Base-by-base conservation (phyloP, 2,113 vertebrate species). In the Pachyramphus minor region DNA sequence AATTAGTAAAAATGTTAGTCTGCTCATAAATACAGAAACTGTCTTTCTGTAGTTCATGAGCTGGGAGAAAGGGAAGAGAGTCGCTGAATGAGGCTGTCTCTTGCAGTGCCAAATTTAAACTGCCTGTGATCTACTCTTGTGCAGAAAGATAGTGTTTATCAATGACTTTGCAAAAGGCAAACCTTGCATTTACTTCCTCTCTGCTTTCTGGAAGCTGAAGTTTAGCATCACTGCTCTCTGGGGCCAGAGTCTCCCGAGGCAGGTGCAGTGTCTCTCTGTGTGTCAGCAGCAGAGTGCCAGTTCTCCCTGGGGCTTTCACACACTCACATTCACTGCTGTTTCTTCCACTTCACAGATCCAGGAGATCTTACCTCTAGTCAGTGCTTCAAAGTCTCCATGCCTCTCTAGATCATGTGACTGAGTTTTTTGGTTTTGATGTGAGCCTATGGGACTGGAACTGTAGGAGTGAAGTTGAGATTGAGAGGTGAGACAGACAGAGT, bases 241-340 rank as follows among this genome's bases (percentile, higher is more conserved):
- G 47, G 73, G 66, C 64, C 60, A 47, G 89, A 56, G 64, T 55
- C 15, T 90, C 55, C 49, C 0, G 4, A 88, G 79, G 77, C 89
- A 80, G 76, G 76, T 1, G 3, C 25, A 37, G 42, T 1, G 1
- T 20, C 56, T 67, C 53, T 74, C 64, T 50, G 80, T 49, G 77
- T 55, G 60, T 44, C 76, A 59, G 55, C 59, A 62, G 50, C 73
- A 83, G 23, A 88, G 47, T 22, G 80, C 25, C 77, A 39, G 30
- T 3, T 94, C 66, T 81, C 87, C 60, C 60, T 30, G 52, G 56
- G 77, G 69, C 81, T 84, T 81, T 78, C 30, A 35, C 42, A 84
- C 18, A 12, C 59, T 92, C 2, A 0, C 11, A 8, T 41, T 71
- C 5, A 1, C 21, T 0, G 0, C 66, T 64, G 21, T 67, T 94